Evolutionary conservation across 64 coral and sea anemone genomes (phyloP), one percentile per base, ranked within the genome.

Genomic region (Pocillopora verrucosa): DNA sequence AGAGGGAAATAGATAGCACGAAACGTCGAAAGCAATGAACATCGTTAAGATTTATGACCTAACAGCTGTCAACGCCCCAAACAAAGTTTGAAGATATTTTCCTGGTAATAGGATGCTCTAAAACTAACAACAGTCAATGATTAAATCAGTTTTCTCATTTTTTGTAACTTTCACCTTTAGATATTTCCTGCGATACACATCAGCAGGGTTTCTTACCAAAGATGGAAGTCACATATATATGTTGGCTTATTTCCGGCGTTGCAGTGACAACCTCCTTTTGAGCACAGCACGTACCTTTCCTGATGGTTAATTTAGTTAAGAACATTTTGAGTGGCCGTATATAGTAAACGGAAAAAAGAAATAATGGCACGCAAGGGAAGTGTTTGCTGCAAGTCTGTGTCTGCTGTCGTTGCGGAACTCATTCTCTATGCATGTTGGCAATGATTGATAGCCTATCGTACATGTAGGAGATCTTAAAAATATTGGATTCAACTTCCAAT

Each of bases 171-270:
- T 25, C 25, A 20, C 67, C 22, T 70, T 70, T 24, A 70, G 67
- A 70, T 6, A n/a, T 70, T 70, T 70, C 67, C 67, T 70, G 22
- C 25, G 20, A 70, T 24, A 70, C 22, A 24, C 5, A 24, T 11
- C 67, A 70, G 67, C 22, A 70, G 67, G 67, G 67, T 70, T 70
- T 70, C 67, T 70, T 24, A 70, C 67, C 67, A 70, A 70, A 70
- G 67, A 70, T 70, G 67, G 67, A 70, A 25, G 67, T 51, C 0
- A 70, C 4, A 70, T n/a, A 70, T 24, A 70, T 70, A 70, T 24
- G 67, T 30, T n/a, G 22, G 67, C 22, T 30, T 24, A 70, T 70
- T 70, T 70, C 67, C 67, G 67, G 22, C n/a, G 20, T 70, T 70
- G 10, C 22, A 70, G 20, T 70, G 22, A 70, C 22, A n/a, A 70